Conservation (phyloP, 2,888 invertebrate species). For the Drosophila mimetica region DNA sequence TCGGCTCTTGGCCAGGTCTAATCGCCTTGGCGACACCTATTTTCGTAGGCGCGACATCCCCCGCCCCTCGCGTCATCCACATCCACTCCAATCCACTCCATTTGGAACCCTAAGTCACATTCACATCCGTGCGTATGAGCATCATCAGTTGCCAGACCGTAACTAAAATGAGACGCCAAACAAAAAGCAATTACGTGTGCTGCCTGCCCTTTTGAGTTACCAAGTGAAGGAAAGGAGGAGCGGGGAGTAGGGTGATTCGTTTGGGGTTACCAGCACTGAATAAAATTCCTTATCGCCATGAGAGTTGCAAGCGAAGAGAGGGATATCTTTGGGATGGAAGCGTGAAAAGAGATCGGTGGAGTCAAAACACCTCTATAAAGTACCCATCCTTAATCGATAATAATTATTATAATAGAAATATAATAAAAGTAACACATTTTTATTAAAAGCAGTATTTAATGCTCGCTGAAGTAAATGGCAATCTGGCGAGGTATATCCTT, state of each 20-base stretch:
- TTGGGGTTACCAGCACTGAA: constrained; percentile 48
- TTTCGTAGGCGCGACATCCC: constrained; percentile 71
- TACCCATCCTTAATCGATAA: no score
- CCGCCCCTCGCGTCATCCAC: constrained; percentile 1
- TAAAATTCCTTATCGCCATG: constrained; percentile 75
- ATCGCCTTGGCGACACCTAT: constrained; percentile 76
- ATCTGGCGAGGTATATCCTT: constrained; percentile 7
- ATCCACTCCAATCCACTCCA: not conserved
- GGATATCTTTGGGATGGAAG: constrained; percentile 11
- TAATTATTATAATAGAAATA: no score
- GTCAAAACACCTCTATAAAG: no score
- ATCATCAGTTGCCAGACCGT: constrained; percentile 70
- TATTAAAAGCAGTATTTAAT: not conserved
- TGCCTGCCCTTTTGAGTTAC: constrained; percentile 42
- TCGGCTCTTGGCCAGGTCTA: constrained; percentile 47
- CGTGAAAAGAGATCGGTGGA: not conserved
- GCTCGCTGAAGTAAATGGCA: not conserved
- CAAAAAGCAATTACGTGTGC: constrained; percentile 76
- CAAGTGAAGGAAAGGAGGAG: constrained; percentile 1
- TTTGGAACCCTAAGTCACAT: not conserved
- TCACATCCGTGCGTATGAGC: constrained; percentile 39
- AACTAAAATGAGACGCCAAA: constrained; percentile 81
- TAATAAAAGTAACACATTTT: no score
- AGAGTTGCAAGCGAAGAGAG: constrained; percentile 29
- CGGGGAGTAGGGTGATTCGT: constrained; percentile 13